These are phyloP conservation scores for Euplagia quadripunctaria DNA, from an alignment of 2,888 invertebrate species.

Conservation along the genomic window DNA sequence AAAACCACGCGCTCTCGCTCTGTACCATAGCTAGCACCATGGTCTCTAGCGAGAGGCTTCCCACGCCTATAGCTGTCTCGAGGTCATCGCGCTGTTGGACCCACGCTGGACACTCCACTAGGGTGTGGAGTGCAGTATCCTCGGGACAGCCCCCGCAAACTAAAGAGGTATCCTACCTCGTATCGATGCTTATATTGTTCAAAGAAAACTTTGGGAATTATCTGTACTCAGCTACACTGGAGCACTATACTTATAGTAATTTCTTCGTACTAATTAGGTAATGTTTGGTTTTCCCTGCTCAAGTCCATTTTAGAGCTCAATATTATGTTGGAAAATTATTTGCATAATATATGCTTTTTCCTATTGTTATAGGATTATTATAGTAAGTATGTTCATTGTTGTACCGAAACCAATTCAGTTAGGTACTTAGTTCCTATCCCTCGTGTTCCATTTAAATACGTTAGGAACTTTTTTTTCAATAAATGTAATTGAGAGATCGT, in stretches of 20 bases:
- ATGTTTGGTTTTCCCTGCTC: neutral
- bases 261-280: neutral
- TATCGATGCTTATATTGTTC: neutral
- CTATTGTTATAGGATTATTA: neutral
- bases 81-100: too few relatives aligned
- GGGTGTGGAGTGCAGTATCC: too few relatives aligned
- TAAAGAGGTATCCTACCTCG: neutral
- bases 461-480: conserved; percentile 6
- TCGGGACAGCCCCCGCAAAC: too few relatives aligned
- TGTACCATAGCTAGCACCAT: too few relatives aligned
- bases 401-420: neutral
- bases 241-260: neutral
- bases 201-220: neutral
- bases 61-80: too few relatives aligned
- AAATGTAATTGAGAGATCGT: conserved; percentile 32
- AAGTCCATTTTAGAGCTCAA: neutral
- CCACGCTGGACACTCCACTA: too few relatives aligned
- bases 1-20: too few relatives aligned
- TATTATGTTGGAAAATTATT: neutral
- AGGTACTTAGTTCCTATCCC: neutral
- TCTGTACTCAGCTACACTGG: neutral
- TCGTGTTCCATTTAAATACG: neutral
- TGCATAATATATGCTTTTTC: neutral
- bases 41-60: too few relatives aligned
- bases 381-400: conserved; percentile 1